These are phyloP conservation scores for Medauroidea extradentata DNA, from an alignment of 1,140 invertebrate species.

Conservation along the genomic window DNA sequence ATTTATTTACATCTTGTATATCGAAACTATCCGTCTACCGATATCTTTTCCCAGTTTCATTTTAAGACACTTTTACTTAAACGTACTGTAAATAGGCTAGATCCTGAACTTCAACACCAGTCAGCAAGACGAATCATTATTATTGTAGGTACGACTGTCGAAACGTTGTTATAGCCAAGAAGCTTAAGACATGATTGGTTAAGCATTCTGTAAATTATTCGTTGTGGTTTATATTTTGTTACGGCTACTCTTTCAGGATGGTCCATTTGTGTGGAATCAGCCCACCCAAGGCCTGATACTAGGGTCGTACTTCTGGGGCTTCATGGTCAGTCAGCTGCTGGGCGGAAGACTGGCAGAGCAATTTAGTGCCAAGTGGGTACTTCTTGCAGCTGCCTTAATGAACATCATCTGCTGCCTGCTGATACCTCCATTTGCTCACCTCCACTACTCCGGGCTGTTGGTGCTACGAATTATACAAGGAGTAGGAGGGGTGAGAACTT, in stretches of 20 bases:
- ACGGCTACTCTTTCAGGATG: conserved; percentile 47
- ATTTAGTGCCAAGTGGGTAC: conserved; percentile 78
- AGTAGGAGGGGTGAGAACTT: conserved; percentile 70
- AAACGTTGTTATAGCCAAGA: too few species aligned
- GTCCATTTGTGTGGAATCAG: conserved; percentile 67
- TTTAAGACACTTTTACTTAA: too few species aligned
- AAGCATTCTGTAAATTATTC: too few species aligned
- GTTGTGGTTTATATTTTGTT: too few species aligned
- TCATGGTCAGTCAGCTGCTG: conserved; percentile 72
- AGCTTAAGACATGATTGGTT: too few species aligned
- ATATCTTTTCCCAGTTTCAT: too few species aligned
- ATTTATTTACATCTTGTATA: too few species aligned
- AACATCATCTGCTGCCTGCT: conserved; percentile 69
- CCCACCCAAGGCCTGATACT: conserved; percentile 63
- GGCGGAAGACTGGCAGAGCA: conserved; percentile 72
- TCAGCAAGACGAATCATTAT: too few species aligned
- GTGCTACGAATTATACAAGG: conserved; percentile 71
- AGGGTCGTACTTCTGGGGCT: conserved; percentile 84
- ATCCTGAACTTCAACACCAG: too few species aligned
- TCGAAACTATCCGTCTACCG: too few species aligned
- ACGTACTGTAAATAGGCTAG: too few species aligned
- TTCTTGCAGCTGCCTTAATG: conserved; percentile 70
- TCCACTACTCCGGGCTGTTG: conserved; percentile 56
- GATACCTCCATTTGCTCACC: conserved; percentile 55
- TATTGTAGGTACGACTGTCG: too few species aligned